phyloP scores from a whole-genome alignment of 2,113 vertebrate genomes.

The Caracal caracal region DNA sequence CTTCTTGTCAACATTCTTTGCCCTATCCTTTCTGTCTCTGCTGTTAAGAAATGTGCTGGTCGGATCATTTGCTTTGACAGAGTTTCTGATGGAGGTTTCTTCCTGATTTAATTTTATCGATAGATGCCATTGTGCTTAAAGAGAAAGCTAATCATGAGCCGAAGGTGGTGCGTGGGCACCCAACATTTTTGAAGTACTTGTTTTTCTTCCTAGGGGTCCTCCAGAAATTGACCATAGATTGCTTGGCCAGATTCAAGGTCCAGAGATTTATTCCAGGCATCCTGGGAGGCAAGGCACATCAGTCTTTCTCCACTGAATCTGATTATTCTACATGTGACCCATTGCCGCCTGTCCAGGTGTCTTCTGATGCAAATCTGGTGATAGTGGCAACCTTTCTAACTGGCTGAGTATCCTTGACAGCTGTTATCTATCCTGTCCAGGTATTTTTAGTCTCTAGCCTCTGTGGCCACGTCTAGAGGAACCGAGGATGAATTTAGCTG shows the following conservation, averaged over 20 bases:
- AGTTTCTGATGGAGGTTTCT: constrained; percentile 9
- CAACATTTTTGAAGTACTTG: constrained; percentile 42
- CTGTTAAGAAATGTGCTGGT: background rate
- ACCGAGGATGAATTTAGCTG: background rate
- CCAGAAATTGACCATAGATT: constrained; percentile 52
- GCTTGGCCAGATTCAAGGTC: constrained; percentile 47
- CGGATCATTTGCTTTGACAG: constrained; percentile 36
- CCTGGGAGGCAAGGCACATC: background rate
- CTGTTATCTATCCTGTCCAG: constrained; percentile 26
- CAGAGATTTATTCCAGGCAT: background rate
- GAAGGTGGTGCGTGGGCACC: constrained; percentile 42
- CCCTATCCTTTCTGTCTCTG: background rate
- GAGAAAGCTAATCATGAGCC: background rate
- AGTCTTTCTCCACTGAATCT: background rate
- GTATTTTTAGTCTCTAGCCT: constrained; percentile 37
- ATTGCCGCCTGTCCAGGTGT: background rate
- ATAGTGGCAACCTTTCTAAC: background rate
- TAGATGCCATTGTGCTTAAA: constrained; percentile 11
- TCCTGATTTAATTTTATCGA: constrained; percentile 58
- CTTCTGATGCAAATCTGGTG: constrained; percentile 36
- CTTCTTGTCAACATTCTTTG: background rate
- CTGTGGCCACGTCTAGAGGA: constrained; percentile 17
- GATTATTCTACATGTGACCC: constrained; percentile 4
- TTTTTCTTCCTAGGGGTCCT: constrained; percentile 59
- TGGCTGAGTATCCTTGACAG: constrained; percentile 17